phyloP scores from a whole-genome alignment of 2,888 invertebrate genomes.

The Lamellibrachia columna region DNA sequence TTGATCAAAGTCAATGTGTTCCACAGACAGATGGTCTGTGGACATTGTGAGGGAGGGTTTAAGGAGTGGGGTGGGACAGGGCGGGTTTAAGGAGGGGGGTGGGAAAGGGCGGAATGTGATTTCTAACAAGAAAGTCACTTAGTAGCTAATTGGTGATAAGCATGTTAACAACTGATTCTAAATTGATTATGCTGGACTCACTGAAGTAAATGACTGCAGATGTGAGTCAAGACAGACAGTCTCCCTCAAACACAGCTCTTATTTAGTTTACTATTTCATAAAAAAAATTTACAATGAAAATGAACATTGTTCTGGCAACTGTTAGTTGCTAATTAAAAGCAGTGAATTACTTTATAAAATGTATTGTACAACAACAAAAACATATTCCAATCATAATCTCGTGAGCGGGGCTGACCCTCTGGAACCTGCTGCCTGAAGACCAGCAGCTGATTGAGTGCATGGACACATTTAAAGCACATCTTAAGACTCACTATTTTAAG shows the following conservation, averaged over 20 bases:
- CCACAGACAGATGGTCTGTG: not conserved
- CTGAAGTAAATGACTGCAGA: not conserved
- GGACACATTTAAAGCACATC: too few relatives aligned
- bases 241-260: not conserved
- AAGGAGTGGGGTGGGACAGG: not conserved
- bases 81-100: not conserved
- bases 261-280: not conserved
- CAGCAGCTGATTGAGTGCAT: too few relatives aligned
- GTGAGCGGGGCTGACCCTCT: too few relatives aligned
- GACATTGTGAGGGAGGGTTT: not conserved
- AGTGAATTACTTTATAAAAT: not conserved
- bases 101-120: conserved; percentile 1
- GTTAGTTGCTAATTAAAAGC: not conserved
- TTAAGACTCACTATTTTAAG: too few relatives aligned
- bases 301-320: not conserved
- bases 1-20: not conserved
- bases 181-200: not conserved
- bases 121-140: conserved; percentile 16
- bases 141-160: conserved; percentile 5
- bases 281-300: not conserved
- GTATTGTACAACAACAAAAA: not conserved
- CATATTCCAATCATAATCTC: too few relatives aligned
- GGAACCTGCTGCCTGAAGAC: too few relatives aligned
- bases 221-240: not conserved
- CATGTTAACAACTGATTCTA: not conserved